Conservation (phyloP, 2,797 vertebrate species). For the Tinamus major region DNA sequence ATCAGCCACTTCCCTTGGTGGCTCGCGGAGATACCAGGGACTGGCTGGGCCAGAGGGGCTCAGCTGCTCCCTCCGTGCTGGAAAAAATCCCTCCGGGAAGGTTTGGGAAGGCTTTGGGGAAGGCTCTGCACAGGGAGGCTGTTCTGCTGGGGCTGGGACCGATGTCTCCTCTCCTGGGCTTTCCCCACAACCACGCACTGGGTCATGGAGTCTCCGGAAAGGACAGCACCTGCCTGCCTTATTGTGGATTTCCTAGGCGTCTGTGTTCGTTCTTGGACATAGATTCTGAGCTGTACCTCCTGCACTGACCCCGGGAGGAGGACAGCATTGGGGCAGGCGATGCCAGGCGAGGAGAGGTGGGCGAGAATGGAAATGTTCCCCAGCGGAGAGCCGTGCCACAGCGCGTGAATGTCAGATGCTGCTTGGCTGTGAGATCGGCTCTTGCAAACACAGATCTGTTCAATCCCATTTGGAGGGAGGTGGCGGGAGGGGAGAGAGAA, state of each 20-base stretch:
- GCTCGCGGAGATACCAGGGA: accelerated
- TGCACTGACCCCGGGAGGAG: not conserved
- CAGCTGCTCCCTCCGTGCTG: not conserved
- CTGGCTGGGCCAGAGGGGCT: not conserved
- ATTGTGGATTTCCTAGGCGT: too few species aligned
- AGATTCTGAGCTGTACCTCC: not conserved
- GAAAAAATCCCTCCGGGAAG: not conserved
- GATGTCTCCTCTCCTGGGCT: not conserved
- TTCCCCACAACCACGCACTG: not conserved
- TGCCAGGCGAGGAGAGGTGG: slow-evolving; percentile 47
- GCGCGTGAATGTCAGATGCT: slow-evolving; percentile 60
- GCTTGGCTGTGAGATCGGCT: slow-evolving; percentile 58
- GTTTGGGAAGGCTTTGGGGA: not conserved
- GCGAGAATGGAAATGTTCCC: slow-evolving; percentile 25
- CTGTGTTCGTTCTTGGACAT: not conserved
- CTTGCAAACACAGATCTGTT: slow-evolving; percentile 40
- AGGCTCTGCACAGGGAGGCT: not conserved
- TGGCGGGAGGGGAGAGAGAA: not conserved
- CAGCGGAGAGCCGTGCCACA: slow-evolving; percentile 39
- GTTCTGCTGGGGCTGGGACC: not conserved
- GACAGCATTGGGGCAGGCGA: not conserved
- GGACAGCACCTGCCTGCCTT: not conserved
- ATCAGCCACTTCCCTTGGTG: not conserved
- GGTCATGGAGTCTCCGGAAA: too few species aligned
- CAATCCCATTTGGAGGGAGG: slow-evolving; percentile 50